Percentiles rank a stretch among this genome's conserved stretches.
These are phyloP conservation scores for Erythrolamprus reginae DNA, from an alignment of 2,113 vertebrate species.

Conservation along the genomic window DNA sequence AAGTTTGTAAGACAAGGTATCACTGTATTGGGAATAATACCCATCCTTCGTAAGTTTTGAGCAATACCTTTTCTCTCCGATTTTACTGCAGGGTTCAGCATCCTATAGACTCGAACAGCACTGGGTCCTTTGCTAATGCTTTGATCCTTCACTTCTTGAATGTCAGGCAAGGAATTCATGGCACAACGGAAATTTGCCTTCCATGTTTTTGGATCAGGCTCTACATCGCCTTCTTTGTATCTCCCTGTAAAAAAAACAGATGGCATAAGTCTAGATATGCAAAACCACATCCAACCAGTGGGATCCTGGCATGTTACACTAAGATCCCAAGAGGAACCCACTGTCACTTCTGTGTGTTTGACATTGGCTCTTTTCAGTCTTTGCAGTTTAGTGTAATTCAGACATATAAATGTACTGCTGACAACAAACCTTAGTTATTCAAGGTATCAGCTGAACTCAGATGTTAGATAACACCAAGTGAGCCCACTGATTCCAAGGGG, in stretches of 20 bases:
- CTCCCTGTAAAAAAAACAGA: slow-evolving; percentile 72
- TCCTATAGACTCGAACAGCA: slow-evolving; percentile 88
- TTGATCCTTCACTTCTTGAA: slow-evolving; percentile 88
- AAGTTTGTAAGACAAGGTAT: too few relatives aligned
- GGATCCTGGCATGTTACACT: background rate
- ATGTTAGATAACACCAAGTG: background rate
- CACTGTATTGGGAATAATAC: background rate
- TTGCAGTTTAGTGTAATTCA: background rate
- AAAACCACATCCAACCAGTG: background rate
- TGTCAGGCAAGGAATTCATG: slow-evolving; percentile 96
- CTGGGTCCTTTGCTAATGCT: slow-evolving; percentile 90
- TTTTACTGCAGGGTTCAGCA: slow-evolving; percentile 79
- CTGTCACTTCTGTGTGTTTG: background rate
- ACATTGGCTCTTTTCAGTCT: background rate
- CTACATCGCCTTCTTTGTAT: slow-evolving; percentile 72
- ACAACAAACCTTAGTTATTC: background rate
- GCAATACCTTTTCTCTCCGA: slow-evolving; percentile 71
- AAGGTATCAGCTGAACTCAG: background rate
- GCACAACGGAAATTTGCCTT: slow-evolving; percentile 98
- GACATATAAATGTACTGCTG: background rate
- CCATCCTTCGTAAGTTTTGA: background rate
- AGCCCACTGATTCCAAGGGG: background rate
- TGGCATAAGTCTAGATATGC: background rate
- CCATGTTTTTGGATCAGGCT: slow-evolving; percentile 93
- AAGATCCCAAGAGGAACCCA: background rate